Percentiles rank a stretch among this genome's conserved stretches.
phyloP scores from a whole-genome alignment of 1,140 invertebrate genomes.

The Hetaerina americana region DNA sequence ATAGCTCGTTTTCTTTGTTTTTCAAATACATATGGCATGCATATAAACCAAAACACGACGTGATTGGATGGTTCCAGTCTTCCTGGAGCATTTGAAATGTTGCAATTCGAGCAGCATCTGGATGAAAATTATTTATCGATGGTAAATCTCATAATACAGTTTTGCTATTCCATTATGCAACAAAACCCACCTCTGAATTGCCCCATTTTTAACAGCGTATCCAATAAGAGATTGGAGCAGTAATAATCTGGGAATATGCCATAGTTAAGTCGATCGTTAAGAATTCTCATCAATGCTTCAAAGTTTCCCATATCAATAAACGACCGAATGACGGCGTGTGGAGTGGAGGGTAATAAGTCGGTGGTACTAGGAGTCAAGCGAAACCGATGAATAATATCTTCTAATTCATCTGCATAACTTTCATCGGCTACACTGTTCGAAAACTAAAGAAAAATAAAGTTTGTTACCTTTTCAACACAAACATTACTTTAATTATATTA shows the following conservation, averaged over 20 bases:
- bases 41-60: slow-evolving; percentile 53
- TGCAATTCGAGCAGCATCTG: slow-evolving; percentile 61
- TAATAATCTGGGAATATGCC: slow-evolving; percentile 79
- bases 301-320: slow-evolving; percentile 42
- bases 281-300: slow-evolving; percentile 51
- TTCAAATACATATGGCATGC: slow-evolving; percentile 62
- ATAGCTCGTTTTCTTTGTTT: slow-evolving; percentile 28
- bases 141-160: slow-evolving; percentile 5
- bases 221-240: slow-evolving; percentile 66
- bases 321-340: slow-evolving; percentile 60
- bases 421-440: slow-evolving; percentile 41
- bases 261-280: slow-evolving; percentile 73
- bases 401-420: slow-evolving; percentile 45
- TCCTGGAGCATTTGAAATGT: slow-evolving; percentile 79
- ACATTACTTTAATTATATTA: neutral
- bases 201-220: slow-evolving; percentile 60
- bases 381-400: slow-evolving; percentile 52
- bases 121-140: slow-evolving; percentile 5
- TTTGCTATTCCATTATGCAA: too few relatives aligned
- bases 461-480: neutral
- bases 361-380: slow-evolving; percentile 50
- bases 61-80: slow-evolving; percentile 59
- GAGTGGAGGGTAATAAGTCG: slow-evolving; percentile 60
- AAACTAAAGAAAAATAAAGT: slow-evolving; percentile 28
- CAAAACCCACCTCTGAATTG: too few relatives aligned